Percentiles rank a stretch among this genome's conserved stretches.
These are phyloP conservation scores for Mus musculus DNA, from an alignment of 2,113 vertebrate species.

Conservation along the genomic window DNA sequence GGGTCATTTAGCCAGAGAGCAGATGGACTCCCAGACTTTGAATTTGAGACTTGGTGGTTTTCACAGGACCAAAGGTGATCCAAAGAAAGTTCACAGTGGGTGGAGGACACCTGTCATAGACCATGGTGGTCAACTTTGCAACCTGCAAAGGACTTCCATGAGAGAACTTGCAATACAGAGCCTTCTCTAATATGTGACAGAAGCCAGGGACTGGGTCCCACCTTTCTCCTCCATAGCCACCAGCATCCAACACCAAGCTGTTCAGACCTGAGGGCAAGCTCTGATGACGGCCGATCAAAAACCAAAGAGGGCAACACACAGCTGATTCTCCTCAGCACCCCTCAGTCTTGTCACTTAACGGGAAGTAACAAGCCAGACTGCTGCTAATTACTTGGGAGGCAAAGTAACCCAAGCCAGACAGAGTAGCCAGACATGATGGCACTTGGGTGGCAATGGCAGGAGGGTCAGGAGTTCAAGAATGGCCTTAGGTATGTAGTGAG, in stretches of 20 bases:
- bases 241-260: not conserved
- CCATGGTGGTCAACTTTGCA: not conserved
- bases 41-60: not conserved
- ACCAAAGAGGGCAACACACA: not conserved
- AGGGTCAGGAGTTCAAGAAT: not conserved
- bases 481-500: not conserved
- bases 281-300: not conserved
- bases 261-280: not conserved
- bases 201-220: not conserved
- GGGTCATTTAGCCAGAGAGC: not conserved
- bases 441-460: too few species aligned
- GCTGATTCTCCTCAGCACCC: not conserved
- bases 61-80: not conserved
- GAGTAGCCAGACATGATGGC: not conserved
- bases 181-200: not conserved
- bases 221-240: not conserved
- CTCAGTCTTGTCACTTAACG: not conserved
- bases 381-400: not conserved
- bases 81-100: not conserved
- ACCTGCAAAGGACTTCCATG: not conserved
- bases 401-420: too few species aligned
- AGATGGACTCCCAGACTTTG: not conserved
- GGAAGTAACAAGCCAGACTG: not conserved
- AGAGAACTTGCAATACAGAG: not conserved
- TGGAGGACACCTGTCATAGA: not conserved